Evolutionary conservation across 2,113 vertebrate species (phyloP), one percentile per base, ranked within the genome.

Genomic region (Alligator mississippiensis): DNA sequence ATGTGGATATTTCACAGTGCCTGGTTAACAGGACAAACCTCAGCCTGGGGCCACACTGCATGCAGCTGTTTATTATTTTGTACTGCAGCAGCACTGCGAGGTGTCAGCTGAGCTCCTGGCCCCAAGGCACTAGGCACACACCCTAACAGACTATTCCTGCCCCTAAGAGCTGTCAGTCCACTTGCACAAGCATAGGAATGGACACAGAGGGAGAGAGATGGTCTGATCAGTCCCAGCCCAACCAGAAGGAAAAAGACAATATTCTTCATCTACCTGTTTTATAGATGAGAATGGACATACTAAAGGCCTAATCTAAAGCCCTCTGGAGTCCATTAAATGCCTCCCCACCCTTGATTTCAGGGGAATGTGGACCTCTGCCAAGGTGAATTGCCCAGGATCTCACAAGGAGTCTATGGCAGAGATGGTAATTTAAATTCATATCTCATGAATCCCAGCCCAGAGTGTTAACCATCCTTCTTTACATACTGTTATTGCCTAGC

Each of bases 21-120:
- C 0, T 82, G 95, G 92, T 93, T 87, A 80, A 81, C 85, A 75
- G 86, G 68, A 97, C 92, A 95, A 78, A 90, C 15, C 18, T 76
- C 93, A 75, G 55, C 82, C 38, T 3, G 19, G 38, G 6, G 1
- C 19, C 9, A 21, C 25, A 3, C 1, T 4, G 27, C 60, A 54
- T 9, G 14, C 1, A 10, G 5, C 58, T 27, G 61, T 86, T 74
- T 47, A 63, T 88, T 55, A 22, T 30, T 12, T 59, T 27, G 25
- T 55, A 4, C 4, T 0, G 18, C 0, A 0, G 64, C 0, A 1
- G 85, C 7, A 3, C 47, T 8, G 34, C 54, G 2, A n/a, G 27
- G 27, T 25, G 11, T 10, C 54, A 18, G 25, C 27, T 19, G 55
- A 80, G 79, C 27, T 74, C 64, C 19, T 59, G 10, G 4, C 0